A percentile compares a stretch with the other conserved stretches of the same genome.
These are phyloP conservation scores for Cinara cedri DNA, from an alignment of 2,888 invertebrate species.

Conservation along the genomic window DNA sequence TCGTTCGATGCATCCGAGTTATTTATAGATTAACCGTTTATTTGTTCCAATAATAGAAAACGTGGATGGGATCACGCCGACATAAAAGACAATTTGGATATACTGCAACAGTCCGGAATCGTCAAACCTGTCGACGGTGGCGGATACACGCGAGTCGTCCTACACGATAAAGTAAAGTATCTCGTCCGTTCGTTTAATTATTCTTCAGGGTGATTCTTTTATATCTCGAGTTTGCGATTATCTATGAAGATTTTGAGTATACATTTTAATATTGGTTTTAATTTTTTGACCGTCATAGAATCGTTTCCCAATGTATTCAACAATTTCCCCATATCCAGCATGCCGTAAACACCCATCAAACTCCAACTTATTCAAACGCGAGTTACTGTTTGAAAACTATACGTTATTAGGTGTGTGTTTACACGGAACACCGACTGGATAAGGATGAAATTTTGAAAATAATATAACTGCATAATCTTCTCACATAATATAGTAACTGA, in stretches of 20 bases:
- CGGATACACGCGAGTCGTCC: slow-evolving; percentile 81
- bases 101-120: slow-evolving; percentile 80
- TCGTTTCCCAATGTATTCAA: no score
- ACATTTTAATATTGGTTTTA: neutral
- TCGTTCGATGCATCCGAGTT: neutral
- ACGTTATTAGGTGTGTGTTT: no score
- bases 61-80: slow-evolving; percentile 40
- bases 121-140: slow-evolving; percentile 86
- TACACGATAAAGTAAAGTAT: slow-evolving; percentile 73
- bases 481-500: no score
- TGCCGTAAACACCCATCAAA: no score
- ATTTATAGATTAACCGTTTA: slow-evolving; percentile 15
- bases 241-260: no score
- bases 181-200: neutral
- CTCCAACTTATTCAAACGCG: no score
- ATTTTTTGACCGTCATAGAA: neutral
- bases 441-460: no score
- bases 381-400: no score
- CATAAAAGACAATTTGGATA: slow-evolving; percentile 72
- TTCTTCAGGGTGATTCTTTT: neutral
- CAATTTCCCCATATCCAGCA: no score
- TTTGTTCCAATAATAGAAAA: slow-evolving; percentile 65
- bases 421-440: no score
- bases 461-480: no score
- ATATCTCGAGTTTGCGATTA: neutral